Percentiles rank a stretch among this genome's conserved stretches.
Evolutionary conservation across 64 coral and sea anemone species (phyloP).

Genomic region (Pachyseris speciosa): DNA sequence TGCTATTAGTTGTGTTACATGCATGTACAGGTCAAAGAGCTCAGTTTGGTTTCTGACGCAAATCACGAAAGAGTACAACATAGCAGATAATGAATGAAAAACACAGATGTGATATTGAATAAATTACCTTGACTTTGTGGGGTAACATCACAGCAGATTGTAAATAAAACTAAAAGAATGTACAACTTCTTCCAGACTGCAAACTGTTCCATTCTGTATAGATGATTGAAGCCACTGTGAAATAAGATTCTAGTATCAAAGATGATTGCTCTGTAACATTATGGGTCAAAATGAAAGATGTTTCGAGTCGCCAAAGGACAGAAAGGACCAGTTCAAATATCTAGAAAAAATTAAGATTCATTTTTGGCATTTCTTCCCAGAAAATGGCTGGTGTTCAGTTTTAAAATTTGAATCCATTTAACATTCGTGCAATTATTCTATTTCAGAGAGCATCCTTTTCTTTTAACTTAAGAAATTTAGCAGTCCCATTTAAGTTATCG

Average conservation of each 20-base stretch:
- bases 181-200: not conserved
- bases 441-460: too few species aligned
- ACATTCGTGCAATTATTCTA: too few species aligned
- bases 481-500: too few species aligned
- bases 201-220: not conserved
- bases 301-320: too few species aligned
- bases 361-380: too few species aligned
- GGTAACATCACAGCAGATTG: not conserved
- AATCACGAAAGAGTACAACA: not conserved
- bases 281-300: too few species aligned
- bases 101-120: not conserved
- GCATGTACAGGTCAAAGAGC: not conserved
- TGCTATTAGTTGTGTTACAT: not conserved
- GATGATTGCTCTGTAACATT: too few species aligned
- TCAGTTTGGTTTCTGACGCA: not conserved
- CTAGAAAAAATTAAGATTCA: too few species aligned
- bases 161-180: not conserved
- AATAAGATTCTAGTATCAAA: not conserved
- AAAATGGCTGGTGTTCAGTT: too few species aligned
- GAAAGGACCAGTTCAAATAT: too few species aligned
- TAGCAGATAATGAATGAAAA: not conserved
- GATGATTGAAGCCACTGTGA: not conserved
- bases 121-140: slow-evolving; percentile 7
- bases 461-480: too few species aligned
- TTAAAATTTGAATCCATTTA: too few species aligned